phyloP scores from a whole-genome alignment of 2,888 invertebrate genomes.

The Oscheius sp. region DNA sequence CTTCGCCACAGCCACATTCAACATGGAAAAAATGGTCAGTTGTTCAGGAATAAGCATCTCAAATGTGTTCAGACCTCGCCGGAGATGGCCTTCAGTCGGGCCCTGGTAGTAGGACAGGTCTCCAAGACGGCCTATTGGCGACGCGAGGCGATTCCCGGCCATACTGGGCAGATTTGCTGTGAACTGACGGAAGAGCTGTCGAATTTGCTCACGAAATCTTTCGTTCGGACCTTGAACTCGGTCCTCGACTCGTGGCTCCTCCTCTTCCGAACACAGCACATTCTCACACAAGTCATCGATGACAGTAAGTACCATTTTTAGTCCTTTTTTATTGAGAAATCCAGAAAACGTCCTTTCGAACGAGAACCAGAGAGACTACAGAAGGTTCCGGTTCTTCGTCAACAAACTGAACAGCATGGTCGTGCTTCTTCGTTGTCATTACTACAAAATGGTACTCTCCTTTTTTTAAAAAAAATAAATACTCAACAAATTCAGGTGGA shows the following conservation, averaged over 20 bases:
- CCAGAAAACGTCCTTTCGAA: neutral
- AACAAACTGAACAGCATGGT: conserved; percentile 19
- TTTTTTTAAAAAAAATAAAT: no score
- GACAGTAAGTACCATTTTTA: conserved; percentile 8
- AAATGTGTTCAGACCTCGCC: conserved; percentile 1
- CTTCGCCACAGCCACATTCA: conserved; percentile 16
- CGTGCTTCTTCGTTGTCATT: conserved; percentile 30
- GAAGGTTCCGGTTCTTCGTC: conserved; percentile 14
- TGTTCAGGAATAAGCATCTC: neutral
- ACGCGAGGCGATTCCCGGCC: conserved; percentile 1
- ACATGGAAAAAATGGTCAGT: conserved; percentile 7
- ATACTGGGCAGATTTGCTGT: conserved; percentile 14
- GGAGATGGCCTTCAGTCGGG: neutral
- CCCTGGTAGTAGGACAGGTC: conserved; percentile 8
- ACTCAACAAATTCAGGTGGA: neutral
- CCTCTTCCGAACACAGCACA: conserved; percentile 18
- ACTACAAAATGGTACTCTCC: conserved; percentile 2
- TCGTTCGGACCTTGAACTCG: conserved; percentile 7
- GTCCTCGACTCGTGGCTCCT: conserved; percentile 27
- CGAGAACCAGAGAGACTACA: neutral
- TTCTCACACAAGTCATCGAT: conserved; percentile 2
- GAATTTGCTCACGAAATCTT: neutral
- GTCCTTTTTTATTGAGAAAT: neutral
- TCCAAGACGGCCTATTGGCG: conserved; percentile 9
- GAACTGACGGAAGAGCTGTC: conserved; percentile 3